phyloP scores from a whole-genome alignment of 1,140 invertebrate genomes.

The Tribolium castaneum region DNA sequence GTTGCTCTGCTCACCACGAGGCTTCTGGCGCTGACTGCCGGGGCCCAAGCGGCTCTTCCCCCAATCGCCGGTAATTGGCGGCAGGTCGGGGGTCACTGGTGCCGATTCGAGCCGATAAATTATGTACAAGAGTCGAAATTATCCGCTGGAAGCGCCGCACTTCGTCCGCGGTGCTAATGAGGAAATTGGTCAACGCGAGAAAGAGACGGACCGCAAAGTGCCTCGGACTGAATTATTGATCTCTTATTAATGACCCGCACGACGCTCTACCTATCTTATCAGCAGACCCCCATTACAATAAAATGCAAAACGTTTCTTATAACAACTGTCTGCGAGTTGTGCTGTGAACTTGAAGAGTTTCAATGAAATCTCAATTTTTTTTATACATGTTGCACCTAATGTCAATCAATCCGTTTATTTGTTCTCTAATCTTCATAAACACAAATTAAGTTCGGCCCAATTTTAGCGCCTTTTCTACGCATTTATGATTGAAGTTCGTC shows the following conservation, averaged over 20 bases:
- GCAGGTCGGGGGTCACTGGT: slow-evolving; percentile 41
- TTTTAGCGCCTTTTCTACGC: too few species aligned
- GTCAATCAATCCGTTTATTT: too few species aligned
- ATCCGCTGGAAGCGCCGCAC: background rate
- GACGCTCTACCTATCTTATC: slow-evolving; percentile 12
- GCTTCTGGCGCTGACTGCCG: slow-evolving; percentile 32
- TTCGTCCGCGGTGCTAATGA: background rate
- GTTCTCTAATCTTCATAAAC: too few species aligned
- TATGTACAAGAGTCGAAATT: background rate
- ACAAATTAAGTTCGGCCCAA: too few species aligned
- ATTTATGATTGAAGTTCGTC: too few species aligned
- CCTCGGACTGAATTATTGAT: slow-evolving; percentile 24
- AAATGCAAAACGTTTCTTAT: slow-evolving; percentile 9
- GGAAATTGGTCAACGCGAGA: background rate
- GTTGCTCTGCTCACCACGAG: slow-evolving; percentile 30
- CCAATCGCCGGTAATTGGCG: slow-evolving; percentile 43
- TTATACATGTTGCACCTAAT: too few species aligned
- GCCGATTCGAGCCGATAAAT: slow-evolving; percentile 21
- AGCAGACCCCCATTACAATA: slow-evolving; percentile 23
- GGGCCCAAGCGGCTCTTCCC: slow-evolving; percentile 38
- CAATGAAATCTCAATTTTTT: too few species aligned
- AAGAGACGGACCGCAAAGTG: too few species aligned
- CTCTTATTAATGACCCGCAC: slow-evolving; percentile 27
- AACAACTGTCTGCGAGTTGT: background rate
- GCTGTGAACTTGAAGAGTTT: background rate